Evolutionary conservation across 2,113 vertebrate species (phyloP).

Genomic region (Oryzias melastigma): DNA sequence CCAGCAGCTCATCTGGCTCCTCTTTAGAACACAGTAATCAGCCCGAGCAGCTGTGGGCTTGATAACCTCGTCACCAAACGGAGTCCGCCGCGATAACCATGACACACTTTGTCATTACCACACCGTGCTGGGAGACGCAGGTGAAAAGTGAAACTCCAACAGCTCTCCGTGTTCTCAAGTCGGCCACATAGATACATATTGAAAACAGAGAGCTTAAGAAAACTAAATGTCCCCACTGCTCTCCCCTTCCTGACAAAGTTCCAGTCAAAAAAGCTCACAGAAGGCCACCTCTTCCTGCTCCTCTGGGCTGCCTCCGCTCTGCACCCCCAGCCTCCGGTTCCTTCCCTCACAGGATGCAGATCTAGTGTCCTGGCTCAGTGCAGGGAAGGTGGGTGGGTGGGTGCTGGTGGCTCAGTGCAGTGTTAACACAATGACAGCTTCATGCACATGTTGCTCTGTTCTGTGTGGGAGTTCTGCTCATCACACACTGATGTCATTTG

Average conservation of each 20-base stretch:
- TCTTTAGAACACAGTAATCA: slow-evolving; percentile 66
- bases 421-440: slow-evolving; percentile 61
- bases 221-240: slow-evolving; percentile 37
- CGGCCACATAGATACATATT: slow-evolving; percentile 51
- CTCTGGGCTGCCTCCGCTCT: slow-evolving; percentile 42
- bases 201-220: slow-evolving; percentile 41
- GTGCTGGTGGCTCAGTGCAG: slow-evolving; percentile 49
- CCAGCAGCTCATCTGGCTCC: slow-evolving; percentile 67
- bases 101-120: slow-evolving; percentile 67
- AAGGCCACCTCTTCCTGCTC: slow-evolving; percentile 38
- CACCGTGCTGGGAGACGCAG: slow-evolving; percentile 36
- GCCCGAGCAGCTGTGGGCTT: slow-evolving; percentile 55
- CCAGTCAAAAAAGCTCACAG: slow-evolving; percentile 51
- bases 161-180: slow-evolving; percentile 52
- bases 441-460: slow-evolving; percentile 20
- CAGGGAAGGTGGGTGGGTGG: slow-evolving; percentile 60
- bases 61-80: slow-evolving; percentile 68
- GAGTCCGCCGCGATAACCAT: slow-evolving; percentile 58
- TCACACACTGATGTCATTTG: slow-evolving; percentile 67
- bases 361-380: slow-evolving; percentile 57
- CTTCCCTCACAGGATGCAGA: slow-evolving; percentile 59
- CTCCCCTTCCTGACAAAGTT: slow-evolving; percentile 49
- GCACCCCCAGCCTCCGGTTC: slow-evolving; percentile 47
- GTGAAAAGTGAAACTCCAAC: slow-evolving; percentile 49
- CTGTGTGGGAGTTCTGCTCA: slow-evolving; percentile 37